Base-by-base conservation (phyloP, 2,113 vertebrate species). In the Pipra filicauda region DNA sequence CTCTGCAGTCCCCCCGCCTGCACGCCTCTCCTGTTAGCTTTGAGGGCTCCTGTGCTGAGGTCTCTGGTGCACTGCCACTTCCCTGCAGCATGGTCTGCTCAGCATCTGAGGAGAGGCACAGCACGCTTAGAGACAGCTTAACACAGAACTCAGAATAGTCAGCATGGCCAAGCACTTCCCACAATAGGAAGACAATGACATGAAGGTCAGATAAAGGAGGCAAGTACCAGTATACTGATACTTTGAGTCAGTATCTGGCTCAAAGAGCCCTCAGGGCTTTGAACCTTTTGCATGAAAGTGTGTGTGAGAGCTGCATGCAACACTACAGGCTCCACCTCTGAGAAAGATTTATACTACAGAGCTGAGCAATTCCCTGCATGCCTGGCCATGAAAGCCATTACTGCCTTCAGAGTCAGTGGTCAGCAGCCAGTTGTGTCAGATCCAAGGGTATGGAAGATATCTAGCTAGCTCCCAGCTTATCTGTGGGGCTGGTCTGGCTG, bases 21-120 rank as follows among this genome's bases (percentile, higher is more conserved):
- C 66, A 41, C 3, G 2, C 21, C 67, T 74, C 5, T 46, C 35
- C 46, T 2, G 0, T 20, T 4, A 23, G 37, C 14, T 44, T 18
- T 33, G 35, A 16, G 69, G 17, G 59, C 67, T 57, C 51, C 51
- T 28, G 26, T 28, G 51, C 51, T 26, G 15, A 52, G 51, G 26
- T 52, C 51, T 52, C 39, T 1, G 1, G 37, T 16, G 35, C 76
- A 15, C 8, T 31, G 33, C 30, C 21, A 10, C 28, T 65, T 59
- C 66, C 22, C 55, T 30, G 35, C 13, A 26, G 62, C n/a, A 21
- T 0, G 0, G 11, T 72, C 74, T 43, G n/a, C 41, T 76, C 91
- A 52, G 54, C 55, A 20, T 46, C 82, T 78, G 61, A 77, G 37
- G 31, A 81, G 33, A 55, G 57, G 30, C 24, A 67, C 23, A 52